Base-by-base conservation (phyloP, 2,888 invertebrate genomes). In the Syrphus vitripennis region DNA sequence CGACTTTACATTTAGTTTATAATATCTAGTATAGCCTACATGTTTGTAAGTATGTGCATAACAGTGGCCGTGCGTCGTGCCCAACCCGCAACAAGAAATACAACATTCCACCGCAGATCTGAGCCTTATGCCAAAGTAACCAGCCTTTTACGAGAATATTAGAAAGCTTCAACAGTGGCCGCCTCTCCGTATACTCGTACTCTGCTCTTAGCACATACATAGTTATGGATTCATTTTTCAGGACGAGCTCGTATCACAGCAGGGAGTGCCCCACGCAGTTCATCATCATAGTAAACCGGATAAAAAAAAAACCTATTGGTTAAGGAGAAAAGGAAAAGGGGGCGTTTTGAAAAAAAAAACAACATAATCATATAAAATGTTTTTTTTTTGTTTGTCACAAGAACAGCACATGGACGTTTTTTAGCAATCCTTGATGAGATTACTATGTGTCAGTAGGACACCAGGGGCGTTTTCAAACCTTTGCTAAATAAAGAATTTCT, bases 241-340 rank as follows among this genome's bases (percentile, higher is more conserved):
- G 4, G 40, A 70, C 45, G 45, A 76, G 45, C 80, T 67, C 40
- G 69, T 86, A 86, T 86, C 81, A 81, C 88, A 87, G 87, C 83
- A 88, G 88, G 88, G 88, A 81, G 88, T 88, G 88, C 83, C 88
- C 71, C 72, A 24, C 69, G 72, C 81, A 80, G 42, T 40, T 77
- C 81, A 86, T 78, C 67, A 78, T 37, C 70, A 67, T 71, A 65
- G 50, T 45, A 75, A 70, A 71, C 83, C 50, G 65, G 2, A 59
- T 21, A 59, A n/a, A 19, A 37, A 59, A n/a, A 19, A 37, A 21
- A 19, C 21, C 14, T 10, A 31, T 63, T 34, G 63, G 55, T 19
- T 10, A 34, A 55, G 34, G 45, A 45, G 55, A 45, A 45, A 80
- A 65, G 37, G 48, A 63, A 74, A 40, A 19, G 26, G 70, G 57